phyloP scores from a whole-genome alignment of 1,140 invertebrate species.

The Saccostrea echinata region DNA sequence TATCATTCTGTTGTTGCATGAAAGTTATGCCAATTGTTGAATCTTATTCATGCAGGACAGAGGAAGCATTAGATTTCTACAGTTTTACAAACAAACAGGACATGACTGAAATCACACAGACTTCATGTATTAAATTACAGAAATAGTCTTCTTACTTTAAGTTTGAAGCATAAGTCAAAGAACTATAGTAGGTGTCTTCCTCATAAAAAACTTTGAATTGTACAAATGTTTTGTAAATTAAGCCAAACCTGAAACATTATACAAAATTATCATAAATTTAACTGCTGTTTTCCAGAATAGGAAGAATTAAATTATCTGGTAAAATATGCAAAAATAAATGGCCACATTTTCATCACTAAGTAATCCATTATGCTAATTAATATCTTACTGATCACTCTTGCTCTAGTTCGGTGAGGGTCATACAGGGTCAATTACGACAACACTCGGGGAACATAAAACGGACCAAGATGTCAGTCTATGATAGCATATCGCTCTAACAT shows the following conservation, averaged over 20 bases:
- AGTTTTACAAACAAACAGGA: neutral
- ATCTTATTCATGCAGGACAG: neutral
- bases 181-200: neutral
- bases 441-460: neutral
- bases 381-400: constrained; percentile 10
- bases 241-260: no score
- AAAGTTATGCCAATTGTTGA: neutral
- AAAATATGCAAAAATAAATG: neutral
- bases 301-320: no score
- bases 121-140: neutral
- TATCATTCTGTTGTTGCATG: neutral
- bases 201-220: neutral
- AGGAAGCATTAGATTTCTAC: neutral
- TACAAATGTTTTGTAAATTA: neutral
- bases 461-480: neutral
- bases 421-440: neutral
- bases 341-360: neutral
- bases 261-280: no score
- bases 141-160: neutral
- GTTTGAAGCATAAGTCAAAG: neutral
- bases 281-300: no score
- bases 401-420: constrained; percentile 1
- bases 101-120: neutral
- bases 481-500: neutral
- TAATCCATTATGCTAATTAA: constrained; percentile 30